phyloP scores from a whole-genome alignment of 1,140 invertebrate species.

The Lepidurus couesii region DNA sequence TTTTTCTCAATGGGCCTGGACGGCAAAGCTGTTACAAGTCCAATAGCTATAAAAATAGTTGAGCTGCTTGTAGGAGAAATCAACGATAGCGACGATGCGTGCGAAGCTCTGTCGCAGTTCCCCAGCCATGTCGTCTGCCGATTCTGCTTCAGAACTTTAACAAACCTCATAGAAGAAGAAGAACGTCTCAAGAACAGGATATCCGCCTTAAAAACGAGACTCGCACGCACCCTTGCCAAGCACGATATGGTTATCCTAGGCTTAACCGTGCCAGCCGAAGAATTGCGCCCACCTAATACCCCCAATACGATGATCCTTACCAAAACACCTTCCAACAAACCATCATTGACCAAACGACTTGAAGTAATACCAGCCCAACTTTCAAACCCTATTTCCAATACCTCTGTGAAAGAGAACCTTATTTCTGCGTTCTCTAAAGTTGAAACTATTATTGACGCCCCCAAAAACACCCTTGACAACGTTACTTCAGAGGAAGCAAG shows the following conservation, averaged over 20 bases:
- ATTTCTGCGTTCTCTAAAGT: too few relatives aligned
- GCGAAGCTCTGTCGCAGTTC: not conserved
- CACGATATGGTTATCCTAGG: not conserved
- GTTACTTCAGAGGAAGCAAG: not conserved
- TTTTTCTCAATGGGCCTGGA: not conserved
- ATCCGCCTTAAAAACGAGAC: not conserved
- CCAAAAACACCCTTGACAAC: not conserved
- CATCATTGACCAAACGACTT: not conserved
- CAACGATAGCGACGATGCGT: not conserved
- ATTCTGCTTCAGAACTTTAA: conserved; percentile 1
- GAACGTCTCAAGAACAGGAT: not conserved
- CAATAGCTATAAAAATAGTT: not conserved
- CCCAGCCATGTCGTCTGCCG: not conserved
- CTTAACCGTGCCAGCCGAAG: not conserved
- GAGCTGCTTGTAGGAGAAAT: not conserved
- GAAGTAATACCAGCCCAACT: not conserved
- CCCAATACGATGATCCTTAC: not conserved
- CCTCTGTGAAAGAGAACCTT: too few relatives aligned
- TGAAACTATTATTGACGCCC: too few relatives aligned
- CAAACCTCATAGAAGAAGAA: conserved; percentile 5
- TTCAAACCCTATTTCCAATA: not conserved
- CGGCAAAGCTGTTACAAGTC: not conserved
- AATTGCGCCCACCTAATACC: not conserved
- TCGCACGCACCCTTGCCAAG: not conserved
- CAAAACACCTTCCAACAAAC: not conserved